Percentiles rank a stretch among this genome's conserved stretches.
phyloP scores from a whole-genome alignment of 2,797 vertebrate species.

The Rhinella marina region DNA sequence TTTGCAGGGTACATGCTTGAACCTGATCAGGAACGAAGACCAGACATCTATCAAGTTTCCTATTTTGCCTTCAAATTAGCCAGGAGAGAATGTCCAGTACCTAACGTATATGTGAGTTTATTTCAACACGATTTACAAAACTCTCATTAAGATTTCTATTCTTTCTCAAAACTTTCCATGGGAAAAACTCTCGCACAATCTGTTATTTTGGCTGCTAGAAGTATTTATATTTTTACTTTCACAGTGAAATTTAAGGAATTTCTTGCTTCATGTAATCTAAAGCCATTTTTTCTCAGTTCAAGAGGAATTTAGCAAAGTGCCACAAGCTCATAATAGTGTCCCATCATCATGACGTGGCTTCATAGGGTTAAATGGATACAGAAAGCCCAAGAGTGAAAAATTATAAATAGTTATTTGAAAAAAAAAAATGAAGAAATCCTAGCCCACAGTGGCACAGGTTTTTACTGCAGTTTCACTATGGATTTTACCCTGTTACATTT shows the following conservation, averaged over 20 bases:
- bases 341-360: not conserved
- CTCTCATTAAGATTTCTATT: not conserved
- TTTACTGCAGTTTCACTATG: too few species aligned
- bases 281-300: not conserved
- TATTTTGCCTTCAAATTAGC: conserved; percentile 94
- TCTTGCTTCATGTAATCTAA: not conserved
- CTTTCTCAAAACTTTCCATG: not conserved
- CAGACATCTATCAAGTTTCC: conserved; percentile 97
- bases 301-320: not conserved
- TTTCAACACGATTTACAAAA: too few species aligned
- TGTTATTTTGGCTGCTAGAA: not conserved
- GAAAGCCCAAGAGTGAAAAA: not conserved
- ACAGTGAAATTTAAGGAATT: not conserved
- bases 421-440: not conserved
- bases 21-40: conserved; percentile 91
- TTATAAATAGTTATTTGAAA: not conserved
- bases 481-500: too few species aligned
- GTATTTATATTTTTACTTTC: not conserved
- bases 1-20: conserved; percentile 95
- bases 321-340: not conserved
- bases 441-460: too few species aligned
- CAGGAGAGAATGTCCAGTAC: conserved; percentile 91
- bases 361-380: not conserved
- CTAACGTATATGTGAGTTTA: conserved; percentile 91
- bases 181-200: not conserved